Base-by-base conservation (phyloP, 2,888 invertebrate species). In the Automeris io region DNA sequence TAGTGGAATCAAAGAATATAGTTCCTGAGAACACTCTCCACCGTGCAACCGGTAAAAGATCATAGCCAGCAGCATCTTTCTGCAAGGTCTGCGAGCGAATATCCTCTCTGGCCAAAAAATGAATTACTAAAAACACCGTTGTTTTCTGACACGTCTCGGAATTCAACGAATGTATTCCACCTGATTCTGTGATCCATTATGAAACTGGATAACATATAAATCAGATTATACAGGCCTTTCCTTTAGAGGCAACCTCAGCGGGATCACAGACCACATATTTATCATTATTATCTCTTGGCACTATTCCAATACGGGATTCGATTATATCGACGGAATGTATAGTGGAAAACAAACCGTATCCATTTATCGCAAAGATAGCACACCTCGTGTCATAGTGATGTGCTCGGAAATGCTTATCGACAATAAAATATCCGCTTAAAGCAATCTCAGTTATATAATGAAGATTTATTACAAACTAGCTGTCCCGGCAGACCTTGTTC, bases 261-360 rank as follows among this genome's bases (percentile, higher is more conserved):
- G 16, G 34, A 33, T 23, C 37, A 37, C 23, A 18, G 12, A 18
- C 35, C 37, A 43, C 40, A 43, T 47, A 43, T 51, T 46, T 50
- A 50, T 54, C 46, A 56, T 43, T 46, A 42, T 43, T 54, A 57
- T 56, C 50, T 52, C 25, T 52, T 57, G 59, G 57, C 52, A 37
- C 19, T 31, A 26, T 46, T 47, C 59, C 57, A 57, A 45, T 42
- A 49, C 57, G 51, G 54, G 57, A 49, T 56, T 47, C 49, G 52
- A 57, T 57, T 52, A 52, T 45, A 40, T 25, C 33, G 36, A 43
- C 35, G 25, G 32, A 35, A 43, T 38, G 23, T 35, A 38, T 19
- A 34, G 24, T 35, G 34, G 34, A 37, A 42, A 37, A 36, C 36
- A 40, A 37, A 42, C 34, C 24, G 32, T 32, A 32, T 26, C 29